Percentiles rank a stretch among this genome's conserved stretches.
phyloP scores from a whole-genome alignment of 2,113 vertebrate genomes.

The Scatophagus argus region DNA sequence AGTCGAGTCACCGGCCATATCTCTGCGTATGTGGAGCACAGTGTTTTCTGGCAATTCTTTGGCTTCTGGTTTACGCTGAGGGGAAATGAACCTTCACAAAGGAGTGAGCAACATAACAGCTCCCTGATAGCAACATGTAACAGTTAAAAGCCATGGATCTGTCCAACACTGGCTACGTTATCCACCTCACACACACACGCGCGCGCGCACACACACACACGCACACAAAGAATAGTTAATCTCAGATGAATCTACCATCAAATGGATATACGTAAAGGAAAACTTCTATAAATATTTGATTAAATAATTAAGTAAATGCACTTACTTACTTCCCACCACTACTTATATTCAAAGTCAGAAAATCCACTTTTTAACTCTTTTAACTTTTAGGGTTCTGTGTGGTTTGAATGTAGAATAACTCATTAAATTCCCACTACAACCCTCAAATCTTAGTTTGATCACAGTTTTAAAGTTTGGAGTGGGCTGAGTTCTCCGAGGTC shows the following conservation, averaged over 20 bases:
- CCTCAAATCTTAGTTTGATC: slow-evolving; percentile 16
- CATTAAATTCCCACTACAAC: slow-evolving; percentile 44
- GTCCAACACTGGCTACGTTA: neutral
- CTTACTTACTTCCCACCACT: neutral
- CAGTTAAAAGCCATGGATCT: slow-evolving; percentile 20
- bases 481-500: slow-evolving; percentile 24
- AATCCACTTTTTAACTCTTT: neutral
- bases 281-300: too few relatives aligned
- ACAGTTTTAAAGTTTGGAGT: slow-evolving; percentile 6
- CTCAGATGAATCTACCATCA: neutral
- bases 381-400: neutral
- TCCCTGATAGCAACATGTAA: slow-evolving; percentile 31
- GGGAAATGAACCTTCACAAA: slow-evolving; percentile 29
- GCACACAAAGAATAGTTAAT: too few relatives aligned
- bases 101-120: slow-evolving; percentile 23
- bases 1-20: neutral
- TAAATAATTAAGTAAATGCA: neutral
- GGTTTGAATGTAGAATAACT: slow-evolving; percentile 16
- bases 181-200: slow-evolving; percentile 14
- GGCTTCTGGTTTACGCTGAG: neutral
- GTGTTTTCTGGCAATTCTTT: neutral
- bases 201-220: slow-evolving; percentile 11
- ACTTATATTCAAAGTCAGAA: neutral
- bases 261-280: neutral
- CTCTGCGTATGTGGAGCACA: neutral